Evolutionary conservation across 2,113 vertebrate genomes (phyloP), one percentile per base, ranked within the genome.

Genomic region (Nymphicus hollandicus): DNA sequence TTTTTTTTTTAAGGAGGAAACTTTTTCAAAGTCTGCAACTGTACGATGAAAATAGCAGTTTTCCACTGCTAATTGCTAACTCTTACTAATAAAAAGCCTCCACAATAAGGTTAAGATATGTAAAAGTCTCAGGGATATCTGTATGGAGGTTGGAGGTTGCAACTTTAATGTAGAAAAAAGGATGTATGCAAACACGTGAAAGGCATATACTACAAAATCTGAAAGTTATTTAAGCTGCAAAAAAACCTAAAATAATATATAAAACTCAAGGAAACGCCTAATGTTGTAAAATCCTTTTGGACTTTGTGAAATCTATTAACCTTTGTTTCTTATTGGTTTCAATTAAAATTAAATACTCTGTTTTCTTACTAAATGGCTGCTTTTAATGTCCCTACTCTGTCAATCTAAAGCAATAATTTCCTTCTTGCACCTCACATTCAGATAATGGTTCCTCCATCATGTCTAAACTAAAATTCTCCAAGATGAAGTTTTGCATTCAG

Each of bases 381-480:
- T 79, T 61, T 65, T 25, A 60, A 28, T 23, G 3, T 53, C 76
- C 22, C 50, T 79, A n/a, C 1, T 35, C 12, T 47, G 41, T 24
- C 39, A 64, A 46, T 56, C 4, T 58, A 56, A 50, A 71, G 3
- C 3, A 41, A 11, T 7, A 71, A 61, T 28, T 50, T 76, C 12
- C 6, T 15, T 53, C 3, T 47, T 2, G 7, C 20, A 13, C 35
- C 13, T 87, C 23, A 13, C 13, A 13, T n/a, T 61, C 13, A 20
- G 13, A 3, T 2, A 6, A 24, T 0, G 6, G 1, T 56, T 4
- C 4, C 6, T 63, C 7, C 5, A 3, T 10, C 19, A 24, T 15
- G 22, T 66, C 14, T 11, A 47, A 17, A 27, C 7, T 6, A 71
- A 73, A 88, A 58, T 35, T 10, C 12, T 58, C 17, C 24, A 70